phyloP scores from a whole-genome alignment of 2,113 vertebrate genomes.

The Calyptomena viridis region DNA sequence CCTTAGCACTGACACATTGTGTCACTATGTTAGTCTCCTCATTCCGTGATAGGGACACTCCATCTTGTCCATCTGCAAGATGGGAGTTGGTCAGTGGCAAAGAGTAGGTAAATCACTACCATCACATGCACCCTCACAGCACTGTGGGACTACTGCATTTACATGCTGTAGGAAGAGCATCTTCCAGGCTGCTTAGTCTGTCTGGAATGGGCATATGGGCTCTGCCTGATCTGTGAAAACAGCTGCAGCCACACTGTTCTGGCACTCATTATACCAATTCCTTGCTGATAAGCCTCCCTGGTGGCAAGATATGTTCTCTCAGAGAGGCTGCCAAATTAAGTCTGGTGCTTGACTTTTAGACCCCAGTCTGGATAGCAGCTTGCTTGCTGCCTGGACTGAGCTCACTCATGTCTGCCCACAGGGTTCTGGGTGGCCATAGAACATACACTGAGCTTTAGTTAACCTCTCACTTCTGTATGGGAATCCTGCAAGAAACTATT shows the following conservation, averaged over 20 bases:
- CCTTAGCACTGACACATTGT: accelerated
- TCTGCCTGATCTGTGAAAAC: background rate
- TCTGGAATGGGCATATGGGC: background rate
- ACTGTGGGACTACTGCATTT: accelerated
- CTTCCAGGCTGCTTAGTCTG: background rate
- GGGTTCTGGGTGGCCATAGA: background rate
- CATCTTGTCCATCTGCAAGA: background rate
- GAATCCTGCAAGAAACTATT: background rate
- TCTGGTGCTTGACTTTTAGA: background rate
- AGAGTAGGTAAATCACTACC: background rate
- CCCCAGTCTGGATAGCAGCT: background rate
- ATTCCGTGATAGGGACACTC: accelerated
- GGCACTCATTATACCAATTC: accelerated
- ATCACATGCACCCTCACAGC: background rate
- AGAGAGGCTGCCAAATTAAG: background rate
- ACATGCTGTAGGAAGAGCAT: background rate
- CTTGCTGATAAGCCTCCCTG: background rate
- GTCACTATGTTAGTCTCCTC: background rate
- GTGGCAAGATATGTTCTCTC: background rate
- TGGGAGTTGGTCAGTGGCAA: accelerated
- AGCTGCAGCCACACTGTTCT: background rate
- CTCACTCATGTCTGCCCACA: background rate
- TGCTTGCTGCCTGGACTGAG: background rate
- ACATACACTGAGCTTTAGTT: background rate
- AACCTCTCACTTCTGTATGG: background rate